Conservation (phyloP, 2,797 vertebrate species). For the Oophaga sylvatica region DNA sequence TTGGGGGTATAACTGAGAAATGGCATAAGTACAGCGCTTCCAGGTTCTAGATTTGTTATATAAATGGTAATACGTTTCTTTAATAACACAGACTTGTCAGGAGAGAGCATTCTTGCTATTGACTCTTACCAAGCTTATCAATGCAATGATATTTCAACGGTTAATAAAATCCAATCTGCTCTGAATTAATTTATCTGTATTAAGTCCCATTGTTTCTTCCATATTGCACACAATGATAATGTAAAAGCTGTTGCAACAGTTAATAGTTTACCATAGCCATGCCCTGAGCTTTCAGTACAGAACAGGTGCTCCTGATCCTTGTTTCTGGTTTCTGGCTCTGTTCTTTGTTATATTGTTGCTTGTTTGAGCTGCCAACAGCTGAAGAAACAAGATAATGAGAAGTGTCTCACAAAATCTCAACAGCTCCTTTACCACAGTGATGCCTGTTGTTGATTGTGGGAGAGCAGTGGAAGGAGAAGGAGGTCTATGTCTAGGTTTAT, state of each 20-base stretch:
- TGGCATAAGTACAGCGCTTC: no score
- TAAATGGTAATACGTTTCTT: no score
- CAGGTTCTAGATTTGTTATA: no score
- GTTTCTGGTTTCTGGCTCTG: neutral
- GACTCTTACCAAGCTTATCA: no score
- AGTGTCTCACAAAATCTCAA: neutral
- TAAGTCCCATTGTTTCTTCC: no score
- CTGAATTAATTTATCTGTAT: no score
- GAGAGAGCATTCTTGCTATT: no score
- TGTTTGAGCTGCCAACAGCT: constrained; percentile 28
- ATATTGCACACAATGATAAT: neutral
- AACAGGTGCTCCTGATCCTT: constrained; percentile 11
- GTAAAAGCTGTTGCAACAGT: neutral
- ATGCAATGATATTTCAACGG: no score
- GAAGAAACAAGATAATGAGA: constrained; percentile 3
- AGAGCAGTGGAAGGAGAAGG: neutral
- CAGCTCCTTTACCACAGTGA: neutral
- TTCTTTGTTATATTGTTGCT: neutral
- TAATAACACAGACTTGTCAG: no score
- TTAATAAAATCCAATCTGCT: no score
- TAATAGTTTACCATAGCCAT: neutral
- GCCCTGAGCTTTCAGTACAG: neutral
- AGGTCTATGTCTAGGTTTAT: neutral
- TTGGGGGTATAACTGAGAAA: no score
- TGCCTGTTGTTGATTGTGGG: neutral